These are phyloP conservation scores for Temnothorax ravouxi DNA, from an alignment of 2,888 invertebrate species.

Conservation along the genomic window DNA sequence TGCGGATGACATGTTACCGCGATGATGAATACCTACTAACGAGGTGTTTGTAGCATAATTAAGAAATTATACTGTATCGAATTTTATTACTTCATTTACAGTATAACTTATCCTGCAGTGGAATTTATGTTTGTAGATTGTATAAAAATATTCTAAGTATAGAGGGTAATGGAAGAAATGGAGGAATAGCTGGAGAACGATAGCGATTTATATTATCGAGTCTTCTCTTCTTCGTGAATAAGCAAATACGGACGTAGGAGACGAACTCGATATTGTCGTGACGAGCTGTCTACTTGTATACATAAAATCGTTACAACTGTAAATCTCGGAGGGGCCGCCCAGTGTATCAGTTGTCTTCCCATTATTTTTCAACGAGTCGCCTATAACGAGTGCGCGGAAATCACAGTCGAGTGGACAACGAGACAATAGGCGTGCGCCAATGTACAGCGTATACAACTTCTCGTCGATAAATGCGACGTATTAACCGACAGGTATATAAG, in stretches of 20 bases:
- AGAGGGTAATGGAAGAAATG: background rate
- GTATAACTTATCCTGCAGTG: background rate
- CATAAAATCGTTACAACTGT: conserved; percentile 39
- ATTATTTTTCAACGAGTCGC: conserved; percentile 52
- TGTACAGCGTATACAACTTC: conserved; percentile 44
- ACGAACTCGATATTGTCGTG: conserved; percentile 35
- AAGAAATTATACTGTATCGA: background rate
- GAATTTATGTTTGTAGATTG: background rate
- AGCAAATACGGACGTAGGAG: background rate
- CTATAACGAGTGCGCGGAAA: conserved; percentile 43
- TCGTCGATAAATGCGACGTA: conserved; percentile 68
- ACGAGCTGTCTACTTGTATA: conserved; percentile 45
- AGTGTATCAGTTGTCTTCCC: conserved; percentile 41
- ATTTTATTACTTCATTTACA: background rate
- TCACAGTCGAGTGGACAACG: conserved; percentile 55
- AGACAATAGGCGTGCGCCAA: conserved; percentile 47
- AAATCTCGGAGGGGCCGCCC: conserved; percentile 14
- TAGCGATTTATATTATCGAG: conserved; percentile 31
- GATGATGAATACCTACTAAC: conserved; percentile 34
- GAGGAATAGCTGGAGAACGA: background rate
- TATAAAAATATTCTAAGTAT: background rate
- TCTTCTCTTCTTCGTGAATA: conserved; percentile 13
- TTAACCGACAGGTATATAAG: conserved; percentile 67
- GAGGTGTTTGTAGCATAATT: conserved; percentile 13
- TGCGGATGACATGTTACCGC: conserved; percentile 2